Base-by-base conservation (phyloP, 2,113 vertebrate genomes). In the Leptobrachium leishanense region DNA sequence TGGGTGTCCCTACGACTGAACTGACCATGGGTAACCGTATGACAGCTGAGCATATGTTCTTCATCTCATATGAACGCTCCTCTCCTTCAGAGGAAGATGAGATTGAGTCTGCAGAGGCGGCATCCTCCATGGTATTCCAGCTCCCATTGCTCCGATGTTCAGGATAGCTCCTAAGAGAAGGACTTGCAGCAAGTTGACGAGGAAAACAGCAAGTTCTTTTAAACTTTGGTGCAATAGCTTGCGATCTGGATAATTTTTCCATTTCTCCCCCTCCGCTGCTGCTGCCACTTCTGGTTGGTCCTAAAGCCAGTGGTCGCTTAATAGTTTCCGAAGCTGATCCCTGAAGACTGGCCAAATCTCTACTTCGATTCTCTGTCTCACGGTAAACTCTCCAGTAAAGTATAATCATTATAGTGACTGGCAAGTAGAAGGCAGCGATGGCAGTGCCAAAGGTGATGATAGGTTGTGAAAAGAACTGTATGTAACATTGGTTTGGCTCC, bases 311-410 rank as follows among this genome's bases (percentile, higher is more conserved):
- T 0, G 43, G 74, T 0, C 31, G 80, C 1, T 43, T 53, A 81
- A 84, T 85, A 10, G 81, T 86, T 0, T 83, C 85, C 0, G 85
- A 85, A 63, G 83, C 89, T 0, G 90, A 89, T 20, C 91, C 92
- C 79, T 92, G 89, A 6, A 94, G 85, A 11, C 89, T 86, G 0
- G 89, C 87, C 42, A 94, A 85, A 81, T 90, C 91, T 80, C 87
- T 85, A 0, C 90, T 86, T 7, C 91, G 85, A 80, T 90, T 92
- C 83, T 92, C 90, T 0, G 91, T 94, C 85, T 94, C 93, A 53
- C 88, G 88, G 84, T 93, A 94, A 85, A 94, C 90, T 66, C 88
- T 88, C 92, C 93, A 94, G 84, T 94, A 94, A 40, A 94, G 87
- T 0, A 87, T 85, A 74, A 89, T 91, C 92, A 94, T 94, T 76